Percentiles rank a stretch among this genome's conserved stretches.
Evolutionary conservation across 2,113 vertebrate species (phyloP).

Genomic region (Odontesthes bonariensis): DNA sequence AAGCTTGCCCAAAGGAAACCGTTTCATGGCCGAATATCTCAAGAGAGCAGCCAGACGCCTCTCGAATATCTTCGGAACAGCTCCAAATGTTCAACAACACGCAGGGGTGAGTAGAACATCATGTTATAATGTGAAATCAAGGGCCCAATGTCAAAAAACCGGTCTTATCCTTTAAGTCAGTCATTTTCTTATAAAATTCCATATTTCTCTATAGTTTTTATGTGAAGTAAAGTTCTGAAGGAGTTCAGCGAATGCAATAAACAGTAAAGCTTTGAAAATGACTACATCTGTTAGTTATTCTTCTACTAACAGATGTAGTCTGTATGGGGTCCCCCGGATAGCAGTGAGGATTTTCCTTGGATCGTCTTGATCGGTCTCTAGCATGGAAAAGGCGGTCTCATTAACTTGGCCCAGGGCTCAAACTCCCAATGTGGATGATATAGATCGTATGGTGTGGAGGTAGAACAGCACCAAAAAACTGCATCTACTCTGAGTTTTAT

Average conservation of each 20-base stretch:
- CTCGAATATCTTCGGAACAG: too few relatives aligned
- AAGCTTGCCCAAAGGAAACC: too few relatives aligned
- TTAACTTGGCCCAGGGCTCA: slow-evolving; percentile 5
- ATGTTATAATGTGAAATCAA: too few relatives aligned
- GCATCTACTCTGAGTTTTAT: not conserved
- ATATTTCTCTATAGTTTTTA: too few relatives aligned
- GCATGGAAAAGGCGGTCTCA: slow-evolving; percentile 15
- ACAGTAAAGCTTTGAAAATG: slow-evolving; percentile 16
- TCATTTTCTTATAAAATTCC: too few relatives aligned
- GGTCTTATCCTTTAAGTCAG: too few relatives aligned
- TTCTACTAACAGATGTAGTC: too few relatives aligned
- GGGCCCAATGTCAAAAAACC: too few relatives aligned
- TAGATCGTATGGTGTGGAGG: slow-evolving; percentile 11
- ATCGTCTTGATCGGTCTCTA: slow-evolving; percentile 31
- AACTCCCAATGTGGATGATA: slow-evolving; percentile 19
- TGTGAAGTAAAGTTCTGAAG: slow-evolving; percentile 6
- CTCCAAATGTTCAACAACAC: too few relatives aligned
- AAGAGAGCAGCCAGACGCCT: too few relatives aligned
- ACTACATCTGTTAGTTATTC: slow-evolving; percentile 54
- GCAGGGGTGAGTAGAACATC: too few relatives aligned
- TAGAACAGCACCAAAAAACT: not conserved
- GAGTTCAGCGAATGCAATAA: slow-evolving; percentile 21
- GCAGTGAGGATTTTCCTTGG: slow-evolving; percentile 20
- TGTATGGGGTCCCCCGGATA: slow-evolving; percentile 41
- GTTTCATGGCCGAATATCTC: too few relatives aligned